These are phyloP conservation scores for Tenthredo mesomela DNA, from an alignment of 2,888 invertebrate species.

Conservation along the genomic window DNA sequence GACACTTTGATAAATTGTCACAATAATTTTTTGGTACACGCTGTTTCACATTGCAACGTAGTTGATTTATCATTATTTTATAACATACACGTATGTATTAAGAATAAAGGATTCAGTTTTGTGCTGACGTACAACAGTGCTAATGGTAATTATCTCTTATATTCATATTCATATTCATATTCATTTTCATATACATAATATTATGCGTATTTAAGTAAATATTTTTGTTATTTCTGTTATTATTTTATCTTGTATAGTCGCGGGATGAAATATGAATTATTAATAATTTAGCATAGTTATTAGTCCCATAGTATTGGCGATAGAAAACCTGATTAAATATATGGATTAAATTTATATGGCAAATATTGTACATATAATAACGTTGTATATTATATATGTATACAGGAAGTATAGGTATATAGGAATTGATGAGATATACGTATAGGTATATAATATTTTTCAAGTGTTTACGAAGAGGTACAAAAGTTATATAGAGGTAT, in stretches of 20 bases:
- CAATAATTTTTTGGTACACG: neutral
- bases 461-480: constrained; percentile 71
- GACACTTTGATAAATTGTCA: neutral
- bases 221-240: neutral
- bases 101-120: constrained; percentile 65
- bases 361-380: constrained; percentile 66
- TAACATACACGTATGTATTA: constrained; percentile 59
- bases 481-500: constrained; percentile 69
- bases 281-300: constrained; percentile 64
- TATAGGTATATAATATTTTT: constrained; percentile 54
- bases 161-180: constrained; percentile 15
- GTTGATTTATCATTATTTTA: neutral
- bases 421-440: constrained; percentile 55
- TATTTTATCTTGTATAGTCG: constrained; percentile 7
- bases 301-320: constrained; percentile 72
- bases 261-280: constrained; percentile 38
- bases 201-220: constrained; percentile 38
- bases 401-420: constrained; percentile 51
- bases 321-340: constrained; percentile 68
- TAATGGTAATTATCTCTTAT: constrained; percentile 57
- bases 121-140: constrained; percentile 57
- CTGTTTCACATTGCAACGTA: neutral
- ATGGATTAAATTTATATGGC: constrained; percentile 59
- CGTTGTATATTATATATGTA: constrained; percentile 62
- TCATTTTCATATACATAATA: neutral